Conservation (phyloP, 2,888 invertebrate genomes). For the Heliconius ismenius region DNA sequence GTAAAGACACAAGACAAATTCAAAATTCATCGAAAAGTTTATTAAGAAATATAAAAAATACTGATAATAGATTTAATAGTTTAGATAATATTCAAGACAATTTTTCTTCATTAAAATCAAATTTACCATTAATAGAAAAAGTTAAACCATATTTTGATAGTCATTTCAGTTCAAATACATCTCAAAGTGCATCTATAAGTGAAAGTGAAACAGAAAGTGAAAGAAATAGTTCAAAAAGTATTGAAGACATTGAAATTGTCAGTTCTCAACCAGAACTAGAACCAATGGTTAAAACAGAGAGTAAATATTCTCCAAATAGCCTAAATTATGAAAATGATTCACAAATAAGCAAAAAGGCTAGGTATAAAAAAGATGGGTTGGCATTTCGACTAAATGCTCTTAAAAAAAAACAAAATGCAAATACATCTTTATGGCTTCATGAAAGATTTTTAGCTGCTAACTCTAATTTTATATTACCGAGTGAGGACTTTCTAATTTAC, state of each 20-base stretch:
- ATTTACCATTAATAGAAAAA: conserved; percentile 53
- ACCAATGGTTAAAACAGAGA: conserved; percentile 42
- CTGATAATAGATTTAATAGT: conserved; percentile 12
- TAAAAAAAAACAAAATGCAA: conserved; percentile 73
- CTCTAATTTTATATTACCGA: conserved; percentile 69
- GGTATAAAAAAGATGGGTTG: conserved; percentile 75
- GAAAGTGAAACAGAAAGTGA: conserved; percentile 59
- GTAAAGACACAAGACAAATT: not conserved
- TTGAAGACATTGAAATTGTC: conserved; percentile 63
- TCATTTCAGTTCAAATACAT: conserved; percentile 64
- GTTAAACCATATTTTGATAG: conserved; percentile 65
- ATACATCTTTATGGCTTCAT: conserved; percentile 78
- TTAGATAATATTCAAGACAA: conserved; percentile 23
- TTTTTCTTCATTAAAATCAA: conserved; percentile 19
- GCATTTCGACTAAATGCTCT: conserved; percentile 68
- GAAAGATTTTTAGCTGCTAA: conserved; percentile 75
- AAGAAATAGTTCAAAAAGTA: conserved; percentile 54
- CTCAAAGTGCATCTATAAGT: conserved; percentile 63
- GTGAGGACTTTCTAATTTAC: conserved; percentile 57
- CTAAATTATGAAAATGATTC: conserved; percentile 7
- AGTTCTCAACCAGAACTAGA: conserved; percentile 51
- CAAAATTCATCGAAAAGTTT: not conserved
- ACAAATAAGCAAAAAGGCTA: conserved; percentile 56
- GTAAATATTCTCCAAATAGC: conserved; percentile 24
- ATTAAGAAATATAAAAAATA: not conserved